Conservation (phyloP, 2,113 vertebrate genomes). For the Bos taurus region ARS-UCD2.0 NC_037328.1:76649001-76649500, state of each 20-base stretch:
- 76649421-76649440: not conserved
- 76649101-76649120: not conserved
- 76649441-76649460: not conserved
- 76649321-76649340: not conserved
- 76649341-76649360: not conserved
- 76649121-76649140: not conserved
- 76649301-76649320: not conserved
- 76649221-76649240: not conserved
- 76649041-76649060: not conserved
- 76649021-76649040: not conserved
- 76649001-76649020: not conserved
- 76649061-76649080: not conserved
- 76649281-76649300: not conserved
- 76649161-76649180: not conserved
- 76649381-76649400: not conserved
- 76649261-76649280: not conserved
- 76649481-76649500: not conserved
- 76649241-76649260: not conserved
- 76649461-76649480: not conserved
- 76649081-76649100: not conserved
- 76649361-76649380: not conserved
- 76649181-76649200: not conserved
- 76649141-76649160: not conserved
- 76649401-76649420: not conserved
- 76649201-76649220: not conserved